Base-by-base conservation (phyloP, 2,888 invertebrate species). In the Volucella inflata region DNA sequence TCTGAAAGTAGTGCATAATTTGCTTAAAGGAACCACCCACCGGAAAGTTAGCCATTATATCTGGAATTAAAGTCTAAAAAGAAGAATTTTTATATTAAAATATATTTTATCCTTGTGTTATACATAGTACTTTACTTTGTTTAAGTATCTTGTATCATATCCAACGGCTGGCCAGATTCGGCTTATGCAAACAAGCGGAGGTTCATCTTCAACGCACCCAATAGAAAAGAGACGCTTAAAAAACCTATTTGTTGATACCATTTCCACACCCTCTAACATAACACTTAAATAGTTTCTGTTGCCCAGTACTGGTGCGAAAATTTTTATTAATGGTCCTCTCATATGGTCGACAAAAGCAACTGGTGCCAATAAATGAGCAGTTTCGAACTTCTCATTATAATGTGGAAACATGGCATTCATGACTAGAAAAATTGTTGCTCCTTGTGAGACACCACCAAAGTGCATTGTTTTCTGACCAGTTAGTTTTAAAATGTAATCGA, bases 241-340 rank as follows among this genome's bases (percentile, higher is more conserved):
- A 85, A 91, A 91, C 77, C 89, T 90, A 79, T 91, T 91, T 12
- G 91, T 91, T 1, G 91, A 91, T 38, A 91, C 88, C 92, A 91
- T 91, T 87, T 91, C 91, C 10, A 91, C 89, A 36, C 89, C 89
- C 80, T 91, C 92, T 40, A 91, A 87, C 83, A 90, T 87, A 55
- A 90, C 90, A 4, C 92, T 90, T 30, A 91, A 87, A 77, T 91
- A 91, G 68, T 91, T 91, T 4, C 90, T 88, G 0, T 91, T 91
- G 16, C 91, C 91, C 82, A 91, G 76, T 11, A 91, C 79, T 8
- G 95, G 95, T 0, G 96, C 95, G 10, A 97, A 90, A 55, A 95
- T 92, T 82, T 93, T 92, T 42, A 91, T 91, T 71, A 97, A 68
- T 0, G 96, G 89, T 21, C 91, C 91, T 57, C 90, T 91, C 1